Evolutionary conservation across 2,113 vertebrate genomes (phyloP).

Genomic region (Pollimyrus isidori): DNA sequence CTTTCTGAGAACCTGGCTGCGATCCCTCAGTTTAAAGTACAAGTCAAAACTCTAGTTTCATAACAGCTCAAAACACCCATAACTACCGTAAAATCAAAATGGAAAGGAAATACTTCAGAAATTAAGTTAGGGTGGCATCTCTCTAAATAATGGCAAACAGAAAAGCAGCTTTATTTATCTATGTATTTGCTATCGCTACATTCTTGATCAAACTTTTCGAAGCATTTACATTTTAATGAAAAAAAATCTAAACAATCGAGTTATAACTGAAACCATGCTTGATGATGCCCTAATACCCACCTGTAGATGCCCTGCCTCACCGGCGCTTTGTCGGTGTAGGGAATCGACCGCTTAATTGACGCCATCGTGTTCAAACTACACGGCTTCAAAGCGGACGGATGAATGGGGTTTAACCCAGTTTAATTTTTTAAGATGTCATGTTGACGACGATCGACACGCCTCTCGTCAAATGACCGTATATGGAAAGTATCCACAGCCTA

Average conservation of each 20-base stretch:
- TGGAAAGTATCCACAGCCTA: neutral
- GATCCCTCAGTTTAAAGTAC: neutral
- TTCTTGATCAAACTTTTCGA: neutral
- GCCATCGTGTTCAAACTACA: conserved; percentile 40
- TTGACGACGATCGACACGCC: neutral
- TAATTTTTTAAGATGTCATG: neutral
- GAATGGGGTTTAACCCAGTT: neutral
- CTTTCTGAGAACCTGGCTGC: neutral
- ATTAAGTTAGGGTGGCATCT: neutral
- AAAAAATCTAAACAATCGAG: neutral
- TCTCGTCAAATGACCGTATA: neutral
- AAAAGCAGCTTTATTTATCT: neutral
- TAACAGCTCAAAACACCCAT: neutral
- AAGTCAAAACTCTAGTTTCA: neutral
- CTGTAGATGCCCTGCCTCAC: conserved; percentile 62
- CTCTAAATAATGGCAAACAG: neutral
- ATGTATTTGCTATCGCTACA: neutral
- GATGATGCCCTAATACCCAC: conserved; percentile 35
- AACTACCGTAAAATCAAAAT: neutral
- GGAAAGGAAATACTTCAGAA: neutral
- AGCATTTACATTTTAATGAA: neutral
- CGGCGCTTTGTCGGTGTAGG: conserved; percentile 54
- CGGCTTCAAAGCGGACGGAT: neutral
- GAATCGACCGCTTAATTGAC: conserved; percentile 39
- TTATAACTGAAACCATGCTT: neutral